Evolutionary conservation across 1,140 invertebrate genomes (phyloP).

Genomic region (Plutomurus gul): DNA sequence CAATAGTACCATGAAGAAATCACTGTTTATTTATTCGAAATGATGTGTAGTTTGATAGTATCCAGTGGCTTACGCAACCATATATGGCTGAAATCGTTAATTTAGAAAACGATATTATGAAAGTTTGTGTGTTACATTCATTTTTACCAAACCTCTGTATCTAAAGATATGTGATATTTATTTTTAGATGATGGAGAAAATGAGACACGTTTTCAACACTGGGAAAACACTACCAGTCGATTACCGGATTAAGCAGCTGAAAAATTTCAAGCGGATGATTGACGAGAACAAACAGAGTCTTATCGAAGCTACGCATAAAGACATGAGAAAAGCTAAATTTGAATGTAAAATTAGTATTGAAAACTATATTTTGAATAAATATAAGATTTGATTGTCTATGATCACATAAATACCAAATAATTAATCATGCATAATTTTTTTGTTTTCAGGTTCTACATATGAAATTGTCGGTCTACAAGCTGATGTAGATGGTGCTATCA

Average conservation of each 20-base stretch:
- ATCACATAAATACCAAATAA: no score
- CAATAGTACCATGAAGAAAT: no score
- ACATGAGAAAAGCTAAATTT: constrained; percentile 59
- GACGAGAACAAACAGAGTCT: constrained; percentile 60
- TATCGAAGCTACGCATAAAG: constrained; percentile 58
- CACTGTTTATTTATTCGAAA: no score
- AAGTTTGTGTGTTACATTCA: no score
- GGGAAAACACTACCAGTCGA: constrained; percentile 41
- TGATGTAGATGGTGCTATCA: constrained; percentile 18
- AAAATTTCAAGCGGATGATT: constrained; percentile 58
- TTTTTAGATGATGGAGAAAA: constrained; percentile 34
- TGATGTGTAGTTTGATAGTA: no score
- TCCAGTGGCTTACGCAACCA: no score
- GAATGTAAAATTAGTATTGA: constrained; percentile 32
- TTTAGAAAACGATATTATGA: no score
- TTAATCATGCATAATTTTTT: neutral
- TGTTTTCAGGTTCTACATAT: neutral
- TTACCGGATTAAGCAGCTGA: constrained; percentile 59
- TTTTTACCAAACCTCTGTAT: no score
- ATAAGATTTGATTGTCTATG: neutral
- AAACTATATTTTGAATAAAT: neutral
- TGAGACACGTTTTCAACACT: constrained; percentile 33
- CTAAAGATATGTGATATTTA: neutral
- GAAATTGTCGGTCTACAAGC: constrained; percentile 39
- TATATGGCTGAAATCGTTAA: no score